Base-by-base conservation (phyloP, 2,888 invertebrate genomes). In the Troilus luridus region DNA sequence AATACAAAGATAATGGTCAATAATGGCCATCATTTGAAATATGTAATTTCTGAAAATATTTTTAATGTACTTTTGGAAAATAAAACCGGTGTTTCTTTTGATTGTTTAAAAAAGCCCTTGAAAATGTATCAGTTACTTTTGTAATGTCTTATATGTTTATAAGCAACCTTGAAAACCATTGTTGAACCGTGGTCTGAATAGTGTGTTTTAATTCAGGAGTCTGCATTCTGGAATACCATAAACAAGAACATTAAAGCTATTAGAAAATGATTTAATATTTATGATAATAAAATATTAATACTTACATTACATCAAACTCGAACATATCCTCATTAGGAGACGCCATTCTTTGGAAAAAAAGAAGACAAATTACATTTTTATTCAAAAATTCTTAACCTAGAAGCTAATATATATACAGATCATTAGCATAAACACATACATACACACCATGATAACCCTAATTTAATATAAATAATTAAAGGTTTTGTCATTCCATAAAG, bases 301-400 rank as follows among this genome's bases (percentile, higher is more conserved):
- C 72, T 77, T 41, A 77, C 72, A 77, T 77, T 41, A 41, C 41
- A 41, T 77, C 72, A 41, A 77, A 77, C 41, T 21, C 72, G 41
- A 77, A 77, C 27, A 77, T 27, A 41, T 77, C 72, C 0, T 77
- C 72, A 77, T 77, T 77, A 41, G 72, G 72, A 77, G 72, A 77
- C 41, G 72, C 41, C 72, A 77, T 77, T 77, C 72, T 77, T 41
- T 19, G 41, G 12, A 77, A 8, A 41, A 10, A 77, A 77, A 77
- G 41, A n/a, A 67, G 41, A 19, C 41, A 2, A 41, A 77, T 77
- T 77, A 41, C 1, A 77, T 41, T 17, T 41, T 27, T 14, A 14
- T 41, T 77, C 10, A 41, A 41, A 77, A 27, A 41, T 41, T 9
- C 17, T 41, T 77, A 77, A 41, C 41, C 27, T 2, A 77, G 24